Percentiles rank a stretch among this genome's conserved stretches.
Evolutionary conservation across 2,797 vertebrate species (phyloP).

Genomic region (Myiotriccus ornatus): DNA sequence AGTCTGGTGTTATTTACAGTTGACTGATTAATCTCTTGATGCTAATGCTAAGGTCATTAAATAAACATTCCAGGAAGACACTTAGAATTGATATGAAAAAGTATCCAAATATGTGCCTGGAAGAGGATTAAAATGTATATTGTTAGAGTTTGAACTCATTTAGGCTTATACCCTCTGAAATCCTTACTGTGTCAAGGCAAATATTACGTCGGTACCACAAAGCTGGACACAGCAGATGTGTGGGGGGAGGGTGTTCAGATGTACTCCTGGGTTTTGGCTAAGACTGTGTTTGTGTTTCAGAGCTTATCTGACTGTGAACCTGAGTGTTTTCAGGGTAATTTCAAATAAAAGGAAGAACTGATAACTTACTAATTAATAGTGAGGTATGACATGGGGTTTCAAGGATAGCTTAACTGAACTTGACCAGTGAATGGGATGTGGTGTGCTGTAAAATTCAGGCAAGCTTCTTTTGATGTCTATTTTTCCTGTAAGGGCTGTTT

Average conservation of each 20-base stretch:
- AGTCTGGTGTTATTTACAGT: neutral
- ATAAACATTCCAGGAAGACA: neutral
- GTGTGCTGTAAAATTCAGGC: neutral
- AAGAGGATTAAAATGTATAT: neutral
- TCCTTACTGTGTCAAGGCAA: neutral
- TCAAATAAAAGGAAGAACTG: neutral
- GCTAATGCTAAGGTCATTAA: neutral
- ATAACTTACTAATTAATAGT: neutral
- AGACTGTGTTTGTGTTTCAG: neutral
- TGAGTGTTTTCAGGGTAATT: neutral
- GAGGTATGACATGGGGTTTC: neutral
- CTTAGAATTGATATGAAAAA: slow-evolving; percentile 11
- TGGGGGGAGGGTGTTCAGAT: neutral
- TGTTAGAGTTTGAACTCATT: neutral
- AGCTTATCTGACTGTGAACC: neutral
- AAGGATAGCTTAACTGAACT: neutral
- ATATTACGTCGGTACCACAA: neutral
- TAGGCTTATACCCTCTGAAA: neutral
- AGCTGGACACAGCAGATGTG: neutral
- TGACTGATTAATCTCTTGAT: slow-evolving; percentile 23
- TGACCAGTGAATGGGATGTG: neutral
- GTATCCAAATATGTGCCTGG: neutral
- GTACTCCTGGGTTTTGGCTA: neutral
- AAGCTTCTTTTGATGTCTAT: neutral
- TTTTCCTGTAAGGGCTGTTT: neutral